Base-by-base conservation (phyloP, 2,113 vertebrate species). In the Neogale vison region DNA sequence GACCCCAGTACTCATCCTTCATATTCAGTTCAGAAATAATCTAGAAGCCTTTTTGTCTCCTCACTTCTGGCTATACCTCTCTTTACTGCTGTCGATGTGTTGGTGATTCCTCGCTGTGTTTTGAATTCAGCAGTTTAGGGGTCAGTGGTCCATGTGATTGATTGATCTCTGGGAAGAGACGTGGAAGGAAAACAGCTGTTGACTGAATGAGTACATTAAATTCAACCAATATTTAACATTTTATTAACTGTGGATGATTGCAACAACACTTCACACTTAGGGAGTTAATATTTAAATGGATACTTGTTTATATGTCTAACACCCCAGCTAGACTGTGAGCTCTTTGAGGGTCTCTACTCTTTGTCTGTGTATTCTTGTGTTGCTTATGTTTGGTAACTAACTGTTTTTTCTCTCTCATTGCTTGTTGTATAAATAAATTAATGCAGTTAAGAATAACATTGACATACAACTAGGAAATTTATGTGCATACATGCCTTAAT, bases 341-440 rank as follows among this genome's bases (percentile, higher is more conserved):
- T 88, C 31, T 95, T 88, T 79, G 52, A 77, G 52, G 21, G 8
- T 88, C 36, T 26, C 9, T 83, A 17, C 29, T 81, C 82, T 87
- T 1, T 90, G 76, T 72, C 55, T 65, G 23, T 29, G 79, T 84
- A 65, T 84, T 91, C 20, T 72, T 84, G 31, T 94, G 61, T 88
- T 2, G 14, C 21, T 92, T 42, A 11, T 69, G 3, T 77, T 92
- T 94, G 61, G 26, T 72, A 92, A 67, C 87, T 94, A 63, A 50
- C 85, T 71, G 15, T 74, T 88, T 77, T 36, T 65, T 36, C 52
- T n/a, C 20, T 77, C n/a, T 45, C 36, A 21, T 90, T 34, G 14
- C 42, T 90, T 72, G 45, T 90, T 96, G 94, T 67, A 20, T 90
- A 72, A 90, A 59, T 81, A 77, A 88, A 95, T 88, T 88, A 91